A percentile compares a stretch with the other conserved stretches of the same genome.
phyloP scores from a whole-genome alignment of 1,140 invertebrate species.

The Tetragonula clypearis region DNA sequence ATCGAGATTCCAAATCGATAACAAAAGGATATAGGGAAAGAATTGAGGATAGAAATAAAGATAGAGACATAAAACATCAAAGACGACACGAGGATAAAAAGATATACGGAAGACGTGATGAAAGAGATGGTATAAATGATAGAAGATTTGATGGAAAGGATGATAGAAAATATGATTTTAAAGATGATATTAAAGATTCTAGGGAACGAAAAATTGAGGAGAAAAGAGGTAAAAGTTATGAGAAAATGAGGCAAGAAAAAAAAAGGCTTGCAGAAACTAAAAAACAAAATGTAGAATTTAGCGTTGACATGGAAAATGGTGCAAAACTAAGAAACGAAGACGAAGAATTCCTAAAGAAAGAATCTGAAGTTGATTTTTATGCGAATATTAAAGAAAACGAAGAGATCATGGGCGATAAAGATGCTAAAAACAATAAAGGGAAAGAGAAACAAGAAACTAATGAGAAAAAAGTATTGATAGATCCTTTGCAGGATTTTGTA shows the following conservation, averaged over 20 bases:
- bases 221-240: constrained; percentile 79
- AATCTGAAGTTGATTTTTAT: constrained; percentile 11
- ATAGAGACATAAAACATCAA: constrained; percentile 78
- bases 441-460: constrained; percentile 37
- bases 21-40: constrained; percentile 77
- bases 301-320: constrained; percentile 39
- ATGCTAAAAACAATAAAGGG: constrained; percentile 22
- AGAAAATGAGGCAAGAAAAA: constrained; percentile 80
- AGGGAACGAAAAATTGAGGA: constrained; percentile 75
- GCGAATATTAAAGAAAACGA: constrained; percentile 41
- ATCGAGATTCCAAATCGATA: constrained; percentile 72
- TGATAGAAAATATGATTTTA: constrained; percentile 67
- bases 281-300: constrained; percentile 68
- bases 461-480: constrained; percentile 30
- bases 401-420: constrained; percentile 49
- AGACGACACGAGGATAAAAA: constrained; percentile 81
- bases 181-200: constrained; percentile 69
- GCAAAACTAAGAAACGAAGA: constrained; percentile 56
- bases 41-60: constrained; percentile 75
- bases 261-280: constrained; percentile 76
- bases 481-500: not conserved
- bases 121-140: constrained; percentile 67
- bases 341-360: constrained; percentile 33
- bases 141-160: constrained; percentile 68
- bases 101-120: constrained; percentile 70